Evolutionary conservation across 2,797 vertebrate species (phyloP).

Genomic region (Atherinosoma microstoma): DNA sequence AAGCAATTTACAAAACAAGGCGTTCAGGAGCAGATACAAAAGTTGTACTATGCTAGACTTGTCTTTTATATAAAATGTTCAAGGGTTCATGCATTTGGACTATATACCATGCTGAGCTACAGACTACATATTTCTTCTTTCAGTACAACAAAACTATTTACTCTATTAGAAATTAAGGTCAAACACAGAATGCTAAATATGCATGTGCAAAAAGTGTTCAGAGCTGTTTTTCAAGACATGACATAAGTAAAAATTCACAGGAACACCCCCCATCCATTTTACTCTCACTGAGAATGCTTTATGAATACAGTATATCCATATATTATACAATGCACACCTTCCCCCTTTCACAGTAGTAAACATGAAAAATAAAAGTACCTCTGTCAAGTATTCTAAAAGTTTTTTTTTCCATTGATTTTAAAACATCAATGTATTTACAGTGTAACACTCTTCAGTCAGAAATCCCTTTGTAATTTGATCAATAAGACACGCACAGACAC

Average conservation of each 20-base stretch:
- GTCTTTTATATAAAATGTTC: slow-evolving; percentile 73
- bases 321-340: slow-evolving; percentile 75
- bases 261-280: slow-evolving; percentile 45
- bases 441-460: slow-evolving; percentile 66
- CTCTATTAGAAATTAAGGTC: slow-evolving; percentile 80
- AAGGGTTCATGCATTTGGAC: slow-evolving; percentile 81
- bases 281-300: slow-evolving; percentile 80
- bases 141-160: slow-evolving; percentile 85
- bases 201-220: slow-evolving; percentile 77
- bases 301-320: slow-evolving; percentile 79
- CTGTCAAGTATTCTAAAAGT: slow-evolving; percentile 74
- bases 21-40: slow-evolving; percentile 84
- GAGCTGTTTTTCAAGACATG: slow-evolving; percentile 65
- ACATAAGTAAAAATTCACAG: slow-evolving; percentile 71
- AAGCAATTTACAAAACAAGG: slow-evolving; percentile 84
- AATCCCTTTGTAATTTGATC: slow-evolving; percentile 61
- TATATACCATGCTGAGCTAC: slow-evolving; percentile 84
- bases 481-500: slow-evolving; percentile 77
- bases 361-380: slow-evolving; percentile 81
- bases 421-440: slow-evolving; percentile 77
- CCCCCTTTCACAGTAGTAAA: slow-evolving; percentile 75
- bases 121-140: slow-evolving; percentile 78
- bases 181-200: slow-evolving; percentile 79
- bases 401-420: slow-evolving; percentile 64
- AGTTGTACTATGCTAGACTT: slow-evolving; percentile 71